phyloP scores from a whole-genome alignment of 2,113 vertebrate species.

The Corythornis vintsioides region DNA sequence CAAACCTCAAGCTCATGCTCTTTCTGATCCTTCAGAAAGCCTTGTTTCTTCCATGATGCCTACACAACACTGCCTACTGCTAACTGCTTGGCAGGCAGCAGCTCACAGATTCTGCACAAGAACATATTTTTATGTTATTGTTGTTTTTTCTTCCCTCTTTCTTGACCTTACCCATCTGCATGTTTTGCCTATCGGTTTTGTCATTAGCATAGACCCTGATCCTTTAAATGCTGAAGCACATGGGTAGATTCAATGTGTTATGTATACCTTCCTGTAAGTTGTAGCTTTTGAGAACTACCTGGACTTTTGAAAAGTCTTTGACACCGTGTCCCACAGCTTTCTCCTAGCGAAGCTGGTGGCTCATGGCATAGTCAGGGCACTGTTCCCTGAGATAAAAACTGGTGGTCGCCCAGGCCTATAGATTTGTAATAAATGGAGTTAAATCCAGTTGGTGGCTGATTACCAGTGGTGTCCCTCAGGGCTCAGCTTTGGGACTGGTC shows the following conservation, averaged over 20 bases:
- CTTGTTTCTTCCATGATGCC: background rate
- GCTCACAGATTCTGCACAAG: conserved; percentile 43
- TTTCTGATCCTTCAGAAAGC: background rate
- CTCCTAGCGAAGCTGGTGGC: too few relatives aligned
- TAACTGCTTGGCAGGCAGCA: conserved; percentile 51
- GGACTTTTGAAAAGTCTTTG: too few relatives aligned
- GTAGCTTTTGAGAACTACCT: background rate
- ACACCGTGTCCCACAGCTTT: too few relatives aligned
- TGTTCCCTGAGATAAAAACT: too few relatives aligned
- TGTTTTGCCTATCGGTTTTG: conserved; percentile 53
- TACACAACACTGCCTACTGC: conserved; percentile 41
- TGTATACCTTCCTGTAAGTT: conserved; percentile 2
- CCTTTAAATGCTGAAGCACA: background rate
- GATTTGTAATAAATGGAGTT: too few relatives aligned
- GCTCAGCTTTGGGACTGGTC: too few relatives aligned
- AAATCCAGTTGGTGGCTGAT: too few relatives aligned
- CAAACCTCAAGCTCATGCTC: background rate
- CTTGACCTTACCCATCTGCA: conserved; percentile 55
- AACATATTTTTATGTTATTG: conserved; percentile 42
- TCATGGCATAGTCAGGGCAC: too few relatives aligned
- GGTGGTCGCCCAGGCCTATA: too few relatives aligned
- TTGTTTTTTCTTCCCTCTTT: conserved; percentile 19
- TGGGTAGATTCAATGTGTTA: background rate
- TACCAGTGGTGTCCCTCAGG: too few relatives aligned
- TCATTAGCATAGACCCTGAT: conserved; percentile 17